Conservation (phyloP, 2,113 vertebrate genomes). For the Synodontis membranacea region DNA sequence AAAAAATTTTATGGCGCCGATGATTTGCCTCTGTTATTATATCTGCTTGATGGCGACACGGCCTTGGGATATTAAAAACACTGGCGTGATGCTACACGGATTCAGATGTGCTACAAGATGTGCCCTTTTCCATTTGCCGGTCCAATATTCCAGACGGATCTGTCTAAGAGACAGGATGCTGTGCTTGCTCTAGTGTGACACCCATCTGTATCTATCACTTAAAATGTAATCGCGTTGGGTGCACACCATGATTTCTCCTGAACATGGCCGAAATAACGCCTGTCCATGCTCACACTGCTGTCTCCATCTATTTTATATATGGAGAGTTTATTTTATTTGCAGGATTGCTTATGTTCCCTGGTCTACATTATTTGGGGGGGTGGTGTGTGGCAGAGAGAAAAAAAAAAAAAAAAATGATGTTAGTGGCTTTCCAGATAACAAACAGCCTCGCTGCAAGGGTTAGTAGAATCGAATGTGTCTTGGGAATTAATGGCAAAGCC, state of each 20-base stretch:
- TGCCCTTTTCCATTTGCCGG: constrained; percentile 44
- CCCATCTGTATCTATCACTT: constrained; percentile 24
- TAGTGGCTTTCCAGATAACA: constrained; percentile 63
- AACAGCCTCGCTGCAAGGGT: constrained; percentile 60
- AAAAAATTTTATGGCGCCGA: constrained; percentile 13
- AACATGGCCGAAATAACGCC: constrained; percentile 1
- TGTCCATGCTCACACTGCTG: constrained; percentile 15
- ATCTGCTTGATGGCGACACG: constrained; percentile 2
- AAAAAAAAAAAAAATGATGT: constrained; percentile 31
- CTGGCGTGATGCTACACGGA: background rate
- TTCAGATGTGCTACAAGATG: constrained; percentile 39
- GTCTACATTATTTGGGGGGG: constrained; percentile 52
- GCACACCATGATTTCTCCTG: background rate
- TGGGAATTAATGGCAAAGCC: constrained; percentile 57
- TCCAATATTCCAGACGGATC: constrained; percentile 51
- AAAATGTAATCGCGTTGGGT: constrained; percentile 37
- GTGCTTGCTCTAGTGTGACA: constrained; percentile 41
- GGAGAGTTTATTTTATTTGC: constrained; percentile 6
- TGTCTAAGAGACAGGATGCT: constrained; percentile 55
- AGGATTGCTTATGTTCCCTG: constrained; percentile 21
- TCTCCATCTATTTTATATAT: constrained; percentile 28
- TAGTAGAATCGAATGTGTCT: constrained; percentile 60
- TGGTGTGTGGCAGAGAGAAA: constrained; percentile 28
- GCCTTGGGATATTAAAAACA: constrained; percentile 42
- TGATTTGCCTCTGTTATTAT: constrained; percentile 15